Evolutionary conservation across 2,113 vertebrate species (phyloP).

Genomic region (Hippocampus abdominalis): DNA sequence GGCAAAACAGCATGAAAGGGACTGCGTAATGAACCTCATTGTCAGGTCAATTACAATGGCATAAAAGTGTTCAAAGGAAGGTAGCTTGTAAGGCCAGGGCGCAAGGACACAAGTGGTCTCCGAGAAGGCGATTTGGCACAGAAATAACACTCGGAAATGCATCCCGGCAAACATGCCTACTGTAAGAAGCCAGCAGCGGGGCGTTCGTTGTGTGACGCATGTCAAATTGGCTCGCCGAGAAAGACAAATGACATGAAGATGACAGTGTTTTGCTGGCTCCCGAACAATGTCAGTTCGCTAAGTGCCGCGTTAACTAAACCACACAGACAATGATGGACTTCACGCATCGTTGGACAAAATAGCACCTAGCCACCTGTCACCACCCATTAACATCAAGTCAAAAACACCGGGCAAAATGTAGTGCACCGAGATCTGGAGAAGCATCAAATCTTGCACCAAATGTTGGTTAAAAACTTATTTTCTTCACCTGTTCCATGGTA

Average conservation of each 20-base stretch:
- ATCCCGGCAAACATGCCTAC: conserved; percentile 18
- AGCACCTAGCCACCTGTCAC: conserved; percentile 69
- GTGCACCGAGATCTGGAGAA: conserved; percentile 30
- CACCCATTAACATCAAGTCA: conserved; percentile 66
- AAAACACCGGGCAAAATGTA: conserved; percentile 53
- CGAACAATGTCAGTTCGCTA: conserved; percentile 60
- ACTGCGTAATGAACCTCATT: conserved; percentile 73
- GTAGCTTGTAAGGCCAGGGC: conserved; percentile 52
- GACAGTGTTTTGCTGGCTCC: conserved; percentile 57
- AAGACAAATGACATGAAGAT: conserved; percentile 63
- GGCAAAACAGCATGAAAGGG: conserved; percentile 74
- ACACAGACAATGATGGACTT: conserved; percentile 68
- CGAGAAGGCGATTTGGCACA: not conserved
- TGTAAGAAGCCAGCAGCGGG: conserved; percentile 30
- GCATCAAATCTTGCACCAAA: not conserved
- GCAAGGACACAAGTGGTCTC: conserved; percentile 53
- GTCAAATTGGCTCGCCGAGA: conserved; percentile 46
- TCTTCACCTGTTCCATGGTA: too few relatives aligned
- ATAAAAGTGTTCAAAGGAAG: conserved; percentile 67
- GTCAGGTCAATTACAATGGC: conserved; percentile 73
- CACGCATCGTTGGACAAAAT: conserved; percentile 65
- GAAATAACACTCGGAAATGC: conserved; percentile 22
- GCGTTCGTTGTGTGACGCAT: conserved; percentile 38
- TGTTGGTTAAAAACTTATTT: conserved; percentile 10
- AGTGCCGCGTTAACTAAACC: conserved; percentile 67